phyloP scores from a whole-genome alignment of 2,113 vertebrate species.

The Columbina picui region DNA sequence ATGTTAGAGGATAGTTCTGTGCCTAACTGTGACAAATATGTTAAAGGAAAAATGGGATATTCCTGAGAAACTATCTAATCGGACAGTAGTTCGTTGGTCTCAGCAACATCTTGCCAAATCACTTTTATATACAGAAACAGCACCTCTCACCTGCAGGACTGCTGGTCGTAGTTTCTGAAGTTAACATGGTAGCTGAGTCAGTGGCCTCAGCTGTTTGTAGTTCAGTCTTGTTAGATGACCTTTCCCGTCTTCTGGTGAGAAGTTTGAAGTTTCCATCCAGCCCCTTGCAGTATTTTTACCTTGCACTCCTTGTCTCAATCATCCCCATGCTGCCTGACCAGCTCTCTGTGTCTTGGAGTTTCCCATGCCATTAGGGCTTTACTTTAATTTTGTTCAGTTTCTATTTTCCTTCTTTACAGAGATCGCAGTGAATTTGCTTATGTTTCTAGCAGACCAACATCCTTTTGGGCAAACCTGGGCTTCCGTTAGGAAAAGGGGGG shows the following conservation, averaged over 20 bases:
- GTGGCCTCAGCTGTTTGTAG: not conserved
- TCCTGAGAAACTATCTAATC: not conserved
- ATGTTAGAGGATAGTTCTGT: not conserved
- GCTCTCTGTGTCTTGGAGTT: not conserved
- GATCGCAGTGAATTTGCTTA: not conserved
- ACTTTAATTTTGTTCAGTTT: not conserved
- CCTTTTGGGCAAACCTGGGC: not conserved
- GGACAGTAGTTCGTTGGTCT: not conserved
- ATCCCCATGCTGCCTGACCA: accelerated
- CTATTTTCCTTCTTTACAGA: not conserved
- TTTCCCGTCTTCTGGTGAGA: not conserved
- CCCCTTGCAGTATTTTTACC: not conserved
- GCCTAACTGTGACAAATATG: not conserved
- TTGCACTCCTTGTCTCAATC: not conserved
- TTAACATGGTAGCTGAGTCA: not conserved
- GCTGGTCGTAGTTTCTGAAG: not conserved
- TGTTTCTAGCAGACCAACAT: not conserved
- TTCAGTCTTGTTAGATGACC: not conserved
- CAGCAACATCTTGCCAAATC: not conserved
- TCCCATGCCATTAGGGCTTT: not conserved
- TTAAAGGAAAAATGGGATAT: not conserved
- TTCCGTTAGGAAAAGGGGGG: not conserved
- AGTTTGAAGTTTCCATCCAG: not conserved
- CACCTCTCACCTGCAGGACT: not conserved
- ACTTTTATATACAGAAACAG: not conserved